phyloP scores from a whole-genome alignment of 2,113 vertebrate genomes.

The Ascaphus truei region DNA sequence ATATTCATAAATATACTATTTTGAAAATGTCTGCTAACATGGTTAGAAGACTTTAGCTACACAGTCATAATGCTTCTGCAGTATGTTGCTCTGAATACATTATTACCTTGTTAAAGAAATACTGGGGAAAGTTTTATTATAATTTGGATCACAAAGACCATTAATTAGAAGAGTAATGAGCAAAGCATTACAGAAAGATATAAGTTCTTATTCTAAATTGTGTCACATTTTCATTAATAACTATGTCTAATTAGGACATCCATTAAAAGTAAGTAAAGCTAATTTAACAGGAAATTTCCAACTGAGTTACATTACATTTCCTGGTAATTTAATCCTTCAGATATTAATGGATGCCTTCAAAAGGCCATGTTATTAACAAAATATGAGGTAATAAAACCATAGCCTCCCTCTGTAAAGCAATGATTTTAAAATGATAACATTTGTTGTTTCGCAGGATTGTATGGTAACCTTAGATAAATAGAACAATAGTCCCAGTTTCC shows the following conservation, averaged over 20 bases:
- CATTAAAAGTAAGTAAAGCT: slow-evolving; percentile 60
- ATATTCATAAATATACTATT: no score
- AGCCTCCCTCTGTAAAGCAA: background rate
- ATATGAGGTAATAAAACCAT: slow-evolving; percentile 55
- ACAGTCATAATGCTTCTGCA: no score
- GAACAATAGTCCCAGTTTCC: slow-evolving; percentile 1
- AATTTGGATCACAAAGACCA: background rate
- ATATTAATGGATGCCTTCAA: slow-evolving; percentile 57
- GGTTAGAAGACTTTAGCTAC: no score
- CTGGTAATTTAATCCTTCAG: slow-evolving; percentile 58
- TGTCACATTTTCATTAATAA: slow-evolving; percentile 54
- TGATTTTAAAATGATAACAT: slow-evolving; percentile 5
- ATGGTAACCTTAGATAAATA: background rate
- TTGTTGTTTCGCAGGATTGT: slow-evolving; percentile 1
- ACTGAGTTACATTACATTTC: slow-evolving; percentile 51
- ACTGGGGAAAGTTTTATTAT: background rate
- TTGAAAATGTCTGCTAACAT: no score
- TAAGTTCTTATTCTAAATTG: slow-evolving; percentile 41
- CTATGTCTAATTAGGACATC: slow-evolving; percentile 52
- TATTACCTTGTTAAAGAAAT: no score
- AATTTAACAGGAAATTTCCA: slow-evolving; percentile 61
- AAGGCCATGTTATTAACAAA: slow-evolving; percentile 61
- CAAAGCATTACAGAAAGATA: slow-evolving; percentile 43
- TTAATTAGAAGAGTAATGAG: slow-evolving; percentile 36
- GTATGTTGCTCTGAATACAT: no score